Evolutionary conservation across 92 coral and sea anemone genomes (phyloP), one percentile per base, ranked within the genome.

Genomic region (Actinostola sp.): DNA sequence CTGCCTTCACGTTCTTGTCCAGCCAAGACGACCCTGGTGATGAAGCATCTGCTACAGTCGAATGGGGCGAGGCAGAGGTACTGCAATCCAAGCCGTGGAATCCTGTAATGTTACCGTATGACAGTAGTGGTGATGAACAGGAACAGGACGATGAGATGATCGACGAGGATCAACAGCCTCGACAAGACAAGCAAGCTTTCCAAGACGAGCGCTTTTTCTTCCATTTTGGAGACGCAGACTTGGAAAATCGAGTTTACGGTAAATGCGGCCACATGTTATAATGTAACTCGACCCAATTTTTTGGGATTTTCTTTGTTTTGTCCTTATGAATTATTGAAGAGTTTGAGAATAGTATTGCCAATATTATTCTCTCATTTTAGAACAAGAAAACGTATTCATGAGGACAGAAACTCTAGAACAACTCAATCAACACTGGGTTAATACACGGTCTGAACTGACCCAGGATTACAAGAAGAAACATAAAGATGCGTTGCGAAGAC

Each of bases 381-480:
- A 78, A 24, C 59, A 60, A 15, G 73, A 49, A 1, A 21, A 56
- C 39, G 62, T 48, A 30, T 81, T 82, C 9, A 71, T 59, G 78
- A 75, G 97, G 51, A 75, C 82, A 45, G 89, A 75, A 42, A 82
- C 81, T 35, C 46, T 68, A 17, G 97, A 93, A 23, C 80, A 81
- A 36, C 84, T 93, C 34, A 83, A 48, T 30, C 65, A 80, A 55
- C 84, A 89, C 46, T 93, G 98, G 98, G 85, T 82, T 58, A 48
- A 73, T 12, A 86, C 82, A n/a, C 85, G 98, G 41, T 80, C 83
- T 21, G 84, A 88, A 36, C 96, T 93, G 36, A 93, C 92, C 8
- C 93, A 67, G 26, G 93, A 90, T 75, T 93, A 90, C 78, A 93
- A 93, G 73, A 80, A 74, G 67, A 90, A 85, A 55, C 86, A 89